Evolutionary conservation across 1,140 invertebrate genomes (phyloP).

Genomic region (Megathymus violae): DNA sequence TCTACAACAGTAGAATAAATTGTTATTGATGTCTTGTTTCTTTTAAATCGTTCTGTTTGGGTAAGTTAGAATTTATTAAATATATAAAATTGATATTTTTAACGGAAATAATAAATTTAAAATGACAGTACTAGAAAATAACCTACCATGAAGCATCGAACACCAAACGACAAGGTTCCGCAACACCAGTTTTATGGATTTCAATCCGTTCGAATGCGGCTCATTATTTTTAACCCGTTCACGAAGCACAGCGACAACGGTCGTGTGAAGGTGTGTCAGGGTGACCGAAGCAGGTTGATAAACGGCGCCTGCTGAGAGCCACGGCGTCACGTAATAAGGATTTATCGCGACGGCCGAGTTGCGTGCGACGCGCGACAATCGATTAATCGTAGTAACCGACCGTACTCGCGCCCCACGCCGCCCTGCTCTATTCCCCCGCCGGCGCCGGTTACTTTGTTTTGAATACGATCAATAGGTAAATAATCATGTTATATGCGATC

Average conservation of each 20-base stretch:
- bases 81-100: too few species aligned
- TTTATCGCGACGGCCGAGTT: conserved; percentile 18
- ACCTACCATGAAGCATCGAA: background rate
- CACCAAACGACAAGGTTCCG: background rate
- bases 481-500: too few species aligned
- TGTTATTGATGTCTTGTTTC: too few species aligned
- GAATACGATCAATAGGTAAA: too few species aligned
- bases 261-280: conserved; percentile 9
- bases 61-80: too few species aligned
- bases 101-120: too few species aligned
- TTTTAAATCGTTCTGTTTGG: too few species aligned
- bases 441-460: conserved; percentile 1
- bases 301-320: background rate
- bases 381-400: conserved; percentile 10
- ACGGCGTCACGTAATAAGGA: conserved; percentile 22
- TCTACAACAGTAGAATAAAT: too few species aligned
- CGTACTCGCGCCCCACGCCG: background rate
- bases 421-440: too few species aligned
- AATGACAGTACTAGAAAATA: too few species aligned
- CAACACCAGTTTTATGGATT: background rate
- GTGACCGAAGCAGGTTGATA: conserved; percentile 1
- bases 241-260: background rate
- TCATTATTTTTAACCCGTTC: background rate
- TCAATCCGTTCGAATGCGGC: background rate
- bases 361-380: conserved; percentile 17